Evolutionary conservation across 2,113 vertebrate genomes (phyloP).

Genomic region (Rhea pennata): DNA sequence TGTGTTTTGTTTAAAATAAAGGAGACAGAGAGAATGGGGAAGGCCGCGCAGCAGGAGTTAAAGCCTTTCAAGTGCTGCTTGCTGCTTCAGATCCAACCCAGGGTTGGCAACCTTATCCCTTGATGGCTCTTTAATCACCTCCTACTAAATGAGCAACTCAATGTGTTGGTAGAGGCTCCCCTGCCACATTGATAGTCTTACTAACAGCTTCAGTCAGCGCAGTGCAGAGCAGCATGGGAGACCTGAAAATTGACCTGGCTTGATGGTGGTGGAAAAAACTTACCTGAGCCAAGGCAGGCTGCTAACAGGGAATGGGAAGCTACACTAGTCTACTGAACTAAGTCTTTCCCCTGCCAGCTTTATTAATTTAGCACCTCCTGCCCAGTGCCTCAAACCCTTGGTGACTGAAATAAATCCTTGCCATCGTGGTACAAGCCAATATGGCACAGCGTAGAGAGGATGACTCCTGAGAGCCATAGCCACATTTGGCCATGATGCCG

Average conservation of each 20-base stretch:
- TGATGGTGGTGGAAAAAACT: background rate
- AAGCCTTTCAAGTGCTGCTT: background rate
- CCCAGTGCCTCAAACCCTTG: background rate
- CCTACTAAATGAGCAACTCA: background rate
- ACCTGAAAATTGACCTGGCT: background rate
- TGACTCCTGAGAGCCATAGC: background rate
- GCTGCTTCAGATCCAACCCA: background rate
- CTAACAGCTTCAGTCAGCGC: background rate
- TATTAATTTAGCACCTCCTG: background rate
- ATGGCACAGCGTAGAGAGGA: fast-evolving
- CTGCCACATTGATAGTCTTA: background rate
- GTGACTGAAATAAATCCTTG: background rate
- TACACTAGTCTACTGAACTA: background rate
- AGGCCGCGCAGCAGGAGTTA: background rate
- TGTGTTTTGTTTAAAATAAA: background rate
- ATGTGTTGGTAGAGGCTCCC: background rate
- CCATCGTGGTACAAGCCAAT: fast-evolving
- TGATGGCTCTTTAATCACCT: background rate
- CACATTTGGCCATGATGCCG: background rate
- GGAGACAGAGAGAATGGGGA: background rate
- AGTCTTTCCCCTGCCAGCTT: background rate
- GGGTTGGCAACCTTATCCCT: background rate
- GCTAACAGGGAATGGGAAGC: fast-evolving
- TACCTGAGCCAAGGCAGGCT: background rate
- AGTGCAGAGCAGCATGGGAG: background rate